A percentile compares a stretch with the other conserved stretches of the same genome.
phyloP scores from a whole-genome alignment of 92 coral and sea anemone genomes.

The Palythoa grandis region DNA sequence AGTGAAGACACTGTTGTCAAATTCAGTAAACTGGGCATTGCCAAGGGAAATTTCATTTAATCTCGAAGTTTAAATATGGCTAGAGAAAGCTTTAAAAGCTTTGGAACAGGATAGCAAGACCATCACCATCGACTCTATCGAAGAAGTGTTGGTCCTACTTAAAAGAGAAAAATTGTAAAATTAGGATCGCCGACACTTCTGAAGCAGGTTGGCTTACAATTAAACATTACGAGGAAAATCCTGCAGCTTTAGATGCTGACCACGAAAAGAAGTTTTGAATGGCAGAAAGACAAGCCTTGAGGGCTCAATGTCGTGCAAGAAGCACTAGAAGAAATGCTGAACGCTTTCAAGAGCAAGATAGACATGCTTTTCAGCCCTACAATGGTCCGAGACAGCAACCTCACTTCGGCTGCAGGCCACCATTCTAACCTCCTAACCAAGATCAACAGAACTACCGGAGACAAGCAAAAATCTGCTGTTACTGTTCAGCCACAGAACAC shows the following conservation, averaged over 20 bases:
- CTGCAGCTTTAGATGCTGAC: conserved; percentile 45
- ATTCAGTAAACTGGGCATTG: no score
- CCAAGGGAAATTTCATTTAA: no score
- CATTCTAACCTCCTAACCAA: neutral
- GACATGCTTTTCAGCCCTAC: no score
- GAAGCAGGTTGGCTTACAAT: conserved; percentile 57
- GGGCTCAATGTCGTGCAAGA: no score
- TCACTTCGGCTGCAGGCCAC: neutral
- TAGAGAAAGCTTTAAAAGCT: no score
- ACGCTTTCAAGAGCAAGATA: no score
- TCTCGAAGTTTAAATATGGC: no score
- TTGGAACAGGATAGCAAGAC: no score
- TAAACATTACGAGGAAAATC: conserved; percentile 48
- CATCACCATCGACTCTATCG: no score
- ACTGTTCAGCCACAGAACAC: conserved; percentile 14
- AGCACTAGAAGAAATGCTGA: no score
- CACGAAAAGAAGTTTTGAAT: conserved; percentile 46
- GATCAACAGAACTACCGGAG: neutral
- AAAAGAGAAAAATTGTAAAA: conserved; percentile 49
- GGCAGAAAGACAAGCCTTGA: conserved; percentile 46
- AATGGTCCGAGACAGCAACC: no score
- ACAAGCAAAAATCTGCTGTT: neutral
- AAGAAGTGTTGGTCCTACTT: no score
- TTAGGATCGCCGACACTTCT: conserved; percentile 53
- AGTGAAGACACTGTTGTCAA: neutral